phyloP scores from a whole-genome alignment of 53 echinoderm and acorn worm genomes.

The Crossaster papposus region DNA sequence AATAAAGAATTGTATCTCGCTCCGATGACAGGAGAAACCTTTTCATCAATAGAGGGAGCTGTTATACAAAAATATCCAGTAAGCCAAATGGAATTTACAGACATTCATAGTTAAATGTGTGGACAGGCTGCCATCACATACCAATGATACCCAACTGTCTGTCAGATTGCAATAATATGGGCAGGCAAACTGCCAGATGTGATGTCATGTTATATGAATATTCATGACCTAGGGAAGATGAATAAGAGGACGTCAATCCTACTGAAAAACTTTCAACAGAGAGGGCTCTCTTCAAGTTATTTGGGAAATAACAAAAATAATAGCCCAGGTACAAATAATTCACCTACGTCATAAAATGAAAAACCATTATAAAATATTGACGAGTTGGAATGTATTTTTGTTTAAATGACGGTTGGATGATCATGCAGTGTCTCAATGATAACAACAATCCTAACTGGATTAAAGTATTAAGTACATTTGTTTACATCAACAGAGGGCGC shows the following conservation, averaged over 20 bases:
- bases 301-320: background rate
- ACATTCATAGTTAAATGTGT: background rate
- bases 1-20: background rate
- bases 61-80: background rate
- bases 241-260: background rate
- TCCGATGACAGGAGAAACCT: background rate
- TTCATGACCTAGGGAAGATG: background rate
- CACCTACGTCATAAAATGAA: background rate
- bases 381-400: background rate
- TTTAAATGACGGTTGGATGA: background rate
- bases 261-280: background rate
- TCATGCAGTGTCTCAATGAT: background rate
- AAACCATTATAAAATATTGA: background rate
- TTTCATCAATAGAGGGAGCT: conserved; percentile 5
- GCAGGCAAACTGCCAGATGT: background rate
- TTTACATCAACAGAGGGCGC: background rate
- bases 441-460: background rate
- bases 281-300: conserved; percentile 15
- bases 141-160: conserved; percentile 1
- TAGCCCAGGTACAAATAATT: background rate
- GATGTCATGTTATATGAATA: conserved; percentile 17
- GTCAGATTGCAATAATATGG: background rate
- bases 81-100: background rate
- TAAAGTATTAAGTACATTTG: background rate
- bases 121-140: background rate